Conservation (phyloP, 2,888 invertebrate genomes). For the Limnephilus rhombicus region DNA sequence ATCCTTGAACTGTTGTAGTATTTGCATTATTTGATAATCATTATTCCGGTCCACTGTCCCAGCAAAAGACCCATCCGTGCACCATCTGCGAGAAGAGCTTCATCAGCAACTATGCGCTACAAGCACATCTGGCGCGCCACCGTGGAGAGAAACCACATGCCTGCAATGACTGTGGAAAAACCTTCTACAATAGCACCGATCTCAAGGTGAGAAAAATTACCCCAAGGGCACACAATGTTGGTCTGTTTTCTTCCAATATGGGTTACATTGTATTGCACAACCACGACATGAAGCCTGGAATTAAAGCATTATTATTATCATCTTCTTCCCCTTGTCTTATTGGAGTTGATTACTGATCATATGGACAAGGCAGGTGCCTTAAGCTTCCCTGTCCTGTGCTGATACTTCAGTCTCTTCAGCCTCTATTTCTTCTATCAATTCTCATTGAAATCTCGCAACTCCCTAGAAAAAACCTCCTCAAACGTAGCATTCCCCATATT, state of each 20-base stretch:
- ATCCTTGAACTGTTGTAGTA: not conserved
- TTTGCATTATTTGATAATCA: constrained; percentile 13
- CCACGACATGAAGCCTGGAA: too few relatives aligned
- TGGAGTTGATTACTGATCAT: not conserved
- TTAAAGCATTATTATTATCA: too few relatives aligned
- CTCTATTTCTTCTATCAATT: too few relatives aligned
- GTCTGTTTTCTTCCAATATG: not conserved
- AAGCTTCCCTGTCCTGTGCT: too few relatives aligned
- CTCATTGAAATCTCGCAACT: too few relatives aligned
- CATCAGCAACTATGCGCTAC: constrained; percentile 75
- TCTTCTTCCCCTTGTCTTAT: not conserved
- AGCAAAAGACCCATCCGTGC: constrained; percentile 76
- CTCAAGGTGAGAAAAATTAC: constrained; percentile 73
- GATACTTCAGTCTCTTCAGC: too few relatives aligned
- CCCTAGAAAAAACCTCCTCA: not conserved
- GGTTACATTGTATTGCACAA: too few relatives aligned
- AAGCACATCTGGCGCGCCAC: constrained; percentile 77
- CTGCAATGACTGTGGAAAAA: constrained; percentile 78
- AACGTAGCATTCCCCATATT: not conserved
- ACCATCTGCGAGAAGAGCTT: constrained; percentile 76
- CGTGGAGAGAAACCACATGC: constrained; percentile 77
- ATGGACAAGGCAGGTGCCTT: not conserved
- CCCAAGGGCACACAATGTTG: too few relatives aligned
- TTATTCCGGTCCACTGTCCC: constrained; percentile 23
- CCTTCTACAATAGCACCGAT: constrained; percentile 79